Evolutionary conservation across 2,888 invertebrate species (phyloP).

Genomic region (Trachelus troglodyta): DNA sequence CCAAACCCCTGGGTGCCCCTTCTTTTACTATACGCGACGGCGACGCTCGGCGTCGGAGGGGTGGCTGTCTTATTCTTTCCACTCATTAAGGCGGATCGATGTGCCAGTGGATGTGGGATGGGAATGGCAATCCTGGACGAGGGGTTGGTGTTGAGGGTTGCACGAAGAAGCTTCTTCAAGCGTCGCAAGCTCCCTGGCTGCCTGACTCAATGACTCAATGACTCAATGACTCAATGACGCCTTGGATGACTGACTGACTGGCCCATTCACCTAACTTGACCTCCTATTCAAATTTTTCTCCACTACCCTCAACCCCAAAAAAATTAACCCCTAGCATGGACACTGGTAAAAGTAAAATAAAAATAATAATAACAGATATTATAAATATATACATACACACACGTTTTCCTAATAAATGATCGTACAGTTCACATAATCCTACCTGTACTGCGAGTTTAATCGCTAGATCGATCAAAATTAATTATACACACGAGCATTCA

Average conservation of each 20-base stretch:
- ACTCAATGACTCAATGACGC: neutral
- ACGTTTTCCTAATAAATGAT: neutral
- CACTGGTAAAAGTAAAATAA: no score
- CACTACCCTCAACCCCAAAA: no score
- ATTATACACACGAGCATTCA: neutral
- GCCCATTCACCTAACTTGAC: neutral
- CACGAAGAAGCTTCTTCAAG: neutral
- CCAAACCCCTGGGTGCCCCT: slow-evolving; percentile 39
- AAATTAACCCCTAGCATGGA: no score
- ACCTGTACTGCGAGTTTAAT: neutral
- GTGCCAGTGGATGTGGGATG: slow-evolving; percentile 57
- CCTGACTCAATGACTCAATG: neutral
- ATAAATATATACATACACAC: no score
- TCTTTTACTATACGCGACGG: slow-evolving; percentile 53
- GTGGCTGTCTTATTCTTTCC: slow-evolving; percentile 66
- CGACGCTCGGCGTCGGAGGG: slow-evolving; percentile 38
- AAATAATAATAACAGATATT: no score
- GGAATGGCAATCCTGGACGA: slow-evolving; percentile 20
- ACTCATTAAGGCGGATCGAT: slow-evolving; percentile 67
- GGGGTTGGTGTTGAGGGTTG: slow-evolving; percentile 9
- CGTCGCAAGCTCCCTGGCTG: neutral
- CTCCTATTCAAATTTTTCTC: neutral
- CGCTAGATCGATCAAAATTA: neutral
- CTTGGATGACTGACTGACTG: neutral
- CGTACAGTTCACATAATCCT: neutral